Percentiles rank a stretch among this genome's conserved stretches.
Evolutionary conservation across 2,888 invertebrate species (phyloP).

Genomic region (Orchesellides sinensis): DNA sequence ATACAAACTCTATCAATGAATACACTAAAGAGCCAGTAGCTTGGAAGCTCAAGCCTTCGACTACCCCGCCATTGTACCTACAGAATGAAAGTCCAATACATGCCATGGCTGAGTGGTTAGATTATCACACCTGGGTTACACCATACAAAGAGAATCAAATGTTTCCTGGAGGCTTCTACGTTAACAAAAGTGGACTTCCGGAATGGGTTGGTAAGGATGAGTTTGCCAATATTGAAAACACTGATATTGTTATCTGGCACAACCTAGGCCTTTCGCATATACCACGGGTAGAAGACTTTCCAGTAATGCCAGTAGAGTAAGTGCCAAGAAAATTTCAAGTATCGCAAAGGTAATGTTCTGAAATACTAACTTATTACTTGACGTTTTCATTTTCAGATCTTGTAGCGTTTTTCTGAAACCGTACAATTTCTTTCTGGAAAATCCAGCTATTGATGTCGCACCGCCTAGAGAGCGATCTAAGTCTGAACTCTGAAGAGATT

Average conservation of each 20-base stretch:
- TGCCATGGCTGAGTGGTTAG: slow-evolving; percentile 35
- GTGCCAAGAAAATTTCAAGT: not conserved
- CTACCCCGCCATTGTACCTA: slow-evolving; percentile 27
- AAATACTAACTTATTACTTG: not conserved
- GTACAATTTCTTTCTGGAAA: slow-evolving; percentile 63
- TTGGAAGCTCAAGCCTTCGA: slow-evolving; percentile 34
- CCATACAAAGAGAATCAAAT: slow-evolving; percentile 59
- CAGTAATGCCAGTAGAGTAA: slow-evolving; percentile 66
- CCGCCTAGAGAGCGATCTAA: slow-evolving; percentile 18
- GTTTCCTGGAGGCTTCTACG: slow-evolving; percentile 58
- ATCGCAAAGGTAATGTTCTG: too few relatives aligned
- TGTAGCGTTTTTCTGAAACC: slow-evolving; percentile 62
- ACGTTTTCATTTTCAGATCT: slow-evolving; percentile 20
- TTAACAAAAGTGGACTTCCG: slow-evolving; percentile 59
- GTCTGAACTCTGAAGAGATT: not conserved
- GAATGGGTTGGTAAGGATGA: slow-evolving; percentile 52
- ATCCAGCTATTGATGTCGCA: slow-evolving; percentile 66
- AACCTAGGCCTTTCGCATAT: slow-evolving; percentile 47
- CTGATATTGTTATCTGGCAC: slow-evolving; percentile 63
- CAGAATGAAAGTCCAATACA: slow-evolving; percentile 42
- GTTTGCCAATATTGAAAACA: slow-evolving; percentile 37
- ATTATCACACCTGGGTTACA: slow-evolving; percentile 60
- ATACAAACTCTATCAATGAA: slow-evolving; percentile 14
- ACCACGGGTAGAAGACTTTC: slow-evolving; percentile 58
- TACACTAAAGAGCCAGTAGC: slow-evolving; percentile 28